Evolutionary conservation across 2,113 vertebrate species (phyloP).

Genomic region (Malurus elegans): DNA sequence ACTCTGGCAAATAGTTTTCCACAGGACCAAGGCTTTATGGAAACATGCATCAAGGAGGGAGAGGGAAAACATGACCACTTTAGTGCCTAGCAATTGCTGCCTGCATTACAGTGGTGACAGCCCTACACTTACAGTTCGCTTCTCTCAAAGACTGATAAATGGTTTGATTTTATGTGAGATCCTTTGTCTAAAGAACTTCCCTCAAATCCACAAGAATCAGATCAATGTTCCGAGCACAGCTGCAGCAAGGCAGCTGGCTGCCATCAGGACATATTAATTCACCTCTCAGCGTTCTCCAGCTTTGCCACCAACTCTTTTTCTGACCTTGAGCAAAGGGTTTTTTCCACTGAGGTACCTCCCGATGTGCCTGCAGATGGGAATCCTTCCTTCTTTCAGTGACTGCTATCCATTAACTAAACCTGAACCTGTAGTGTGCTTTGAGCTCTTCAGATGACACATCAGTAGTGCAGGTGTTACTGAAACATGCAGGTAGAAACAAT

Average conservation of each 20-base stretch:
- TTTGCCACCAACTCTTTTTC: neutral
- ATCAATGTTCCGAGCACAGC: neutral
- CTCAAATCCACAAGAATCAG: neutral
- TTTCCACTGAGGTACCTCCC: neutral
- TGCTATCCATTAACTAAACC: neutral
- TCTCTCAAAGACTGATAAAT: neutral
- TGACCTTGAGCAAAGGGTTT: neutral
- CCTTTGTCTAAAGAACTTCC: neutral
- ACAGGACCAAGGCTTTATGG: neutral
- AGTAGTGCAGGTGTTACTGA: neutral
- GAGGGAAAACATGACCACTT: neutral
- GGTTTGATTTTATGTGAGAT: neutral
- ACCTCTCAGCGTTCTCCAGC: neutral
- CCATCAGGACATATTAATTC: neutral
- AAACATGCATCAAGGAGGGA: neutral
- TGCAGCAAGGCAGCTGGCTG: conserved; percentile 21
- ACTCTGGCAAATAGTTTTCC: neutral
- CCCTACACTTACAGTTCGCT: neutral
- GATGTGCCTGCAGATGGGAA: neutral
- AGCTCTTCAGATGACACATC: neutral
- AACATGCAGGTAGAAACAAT: neutral
- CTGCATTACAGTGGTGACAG: neutral
- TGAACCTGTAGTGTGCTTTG: neutral
- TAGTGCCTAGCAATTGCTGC: neutral
- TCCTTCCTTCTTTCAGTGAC: neutral